These are phyloP conservation scores for Ephialtes manifestator DNA, from an alignment of 2,888 invertebrate species.

Conservation along the genomic window DNA sequence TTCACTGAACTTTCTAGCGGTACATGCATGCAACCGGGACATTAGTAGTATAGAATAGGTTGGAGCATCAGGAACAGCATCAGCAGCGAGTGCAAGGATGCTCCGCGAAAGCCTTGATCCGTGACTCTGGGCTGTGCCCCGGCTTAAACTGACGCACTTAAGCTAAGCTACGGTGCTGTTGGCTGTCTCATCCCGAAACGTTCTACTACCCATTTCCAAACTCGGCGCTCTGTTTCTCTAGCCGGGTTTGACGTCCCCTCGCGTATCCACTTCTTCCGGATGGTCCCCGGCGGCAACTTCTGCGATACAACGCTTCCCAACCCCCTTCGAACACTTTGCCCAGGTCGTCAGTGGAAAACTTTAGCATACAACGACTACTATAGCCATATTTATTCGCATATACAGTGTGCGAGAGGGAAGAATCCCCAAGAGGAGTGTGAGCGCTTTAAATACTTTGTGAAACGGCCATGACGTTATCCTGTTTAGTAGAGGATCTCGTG, in stretches of 20 bases:
- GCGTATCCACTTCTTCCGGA: background rate
- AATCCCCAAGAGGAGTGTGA: background rate
- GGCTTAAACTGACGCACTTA: conserved; percentile 81
- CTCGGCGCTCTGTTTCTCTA: conserved; percentile 64
- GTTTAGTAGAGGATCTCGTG: background rate
- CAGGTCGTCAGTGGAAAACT: conserved; percentile 6
- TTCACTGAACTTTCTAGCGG: conserved; percentile 37
- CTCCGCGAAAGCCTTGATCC: conserved; percentile 71
- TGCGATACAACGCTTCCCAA: conserved; percentile 22
- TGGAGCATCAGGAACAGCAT: conserved; percentile 33
- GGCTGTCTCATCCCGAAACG: conserved; percentile 69
- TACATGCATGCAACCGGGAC: conserved; percentile 9
- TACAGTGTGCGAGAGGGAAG: background rate
- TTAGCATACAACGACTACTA: conserved; percentile 11
- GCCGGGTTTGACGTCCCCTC: conserved; percentile 21
- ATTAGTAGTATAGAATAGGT: background rate
- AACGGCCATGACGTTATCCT: conserved; percentile 1
- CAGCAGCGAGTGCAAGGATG: conserved; percentile 53
- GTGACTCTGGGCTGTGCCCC: conserved; percentile 75
- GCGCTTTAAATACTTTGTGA: background rate
- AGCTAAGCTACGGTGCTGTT: conserved; percentile 76
- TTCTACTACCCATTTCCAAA: conserved; percentile 72
- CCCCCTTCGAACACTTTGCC: conserved; percentile 20
- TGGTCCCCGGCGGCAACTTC: conserved; percentile 50
- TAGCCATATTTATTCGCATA: conserved; percentile 7